Conservation (phyloP, 2,888 invertebrate species). For the Anaspis maculata region DNA sequence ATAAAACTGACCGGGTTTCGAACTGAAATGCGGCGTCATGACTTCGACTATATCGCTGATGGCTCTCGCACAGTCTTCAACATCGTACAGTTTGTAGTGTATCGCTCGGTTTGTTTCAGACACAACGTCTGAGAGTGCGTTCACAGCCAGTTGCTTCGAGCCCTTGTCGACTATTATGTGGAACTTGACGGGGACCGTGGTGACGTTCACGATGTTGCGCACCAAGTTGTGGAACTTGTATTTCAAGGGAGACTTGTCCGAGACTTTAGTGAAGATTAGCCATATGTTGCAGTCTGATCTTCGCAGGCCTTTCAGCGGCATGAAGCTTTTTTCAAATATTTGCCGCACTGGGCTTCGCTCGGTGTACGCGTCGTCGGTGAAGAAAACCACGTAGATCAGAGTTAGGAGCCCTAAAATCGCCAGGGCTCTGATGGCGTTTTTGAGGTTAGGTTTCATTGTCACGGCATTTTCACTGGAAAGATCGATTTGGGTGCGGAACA, state of each 20-base stretch:
- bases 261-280: constrained; percentile 52
- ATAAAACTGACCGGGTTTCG: constrained; percentile 48
- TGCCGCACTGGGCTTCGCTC: too few relatives aligned
- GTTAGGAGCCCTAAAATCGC: too few relatives aligned
- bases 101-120: constrained; percentile 36
- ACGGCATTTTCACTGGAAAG: too few relatives aligned
- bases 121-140: constrained; percentile 32
- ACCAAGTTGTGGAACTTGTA: constrained; percentile 47
- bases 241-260: constrained; percentile 44
- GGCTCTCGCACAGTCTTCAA: constrained; percentile 50
- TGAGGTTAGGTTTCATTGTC: too few relatives aligned
- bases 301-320: too few relatives aligned
- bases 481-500: too few relatives aligned
- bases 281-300: constrained; percentile 48
- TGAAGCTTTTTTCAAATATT: too few relatives aligned
- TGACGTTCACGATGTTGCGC: constrained; percentile 43
- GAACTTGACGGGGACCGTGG: constrained; percentile 47
- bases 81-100: constrained; percentile 50
- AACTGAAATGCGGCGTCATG: constrained; percentile 64
- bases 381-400: too few relatives aligned
- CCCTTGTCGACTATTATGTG: constrained; percentile 55
- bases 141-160: constrained; percentile 49
- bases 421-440: too few relatives aligned
- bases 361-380: too few relatives aligned
- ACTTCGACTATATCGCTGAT: constrained; percentile 55